Base-by-base conservation (phyloP, 2,113 vertebrate species). In the Nibea albiflora region DNA sequence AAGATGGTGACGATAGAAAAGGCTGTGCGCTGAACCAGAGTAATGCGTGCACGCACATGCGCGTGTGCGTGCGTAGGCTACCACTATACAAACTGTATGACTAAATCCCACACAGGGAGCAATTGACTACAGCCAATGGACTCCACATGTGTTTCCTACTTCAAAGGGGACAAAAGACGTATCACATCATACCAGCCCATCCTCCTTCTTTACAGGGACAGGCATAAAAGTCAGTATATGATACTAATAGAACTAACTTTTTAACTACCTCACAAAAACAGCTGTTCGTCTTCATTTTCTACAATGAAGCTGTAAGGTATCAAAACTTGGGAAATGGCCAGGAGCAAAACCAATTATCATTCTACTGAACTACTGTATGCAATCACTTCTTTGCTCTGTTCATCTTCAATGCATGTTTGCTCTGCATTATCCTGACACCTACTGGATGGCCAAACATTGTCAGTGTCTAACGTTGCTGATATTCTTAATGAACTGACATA, bases 101-200 rank as follows among this genome's bases (percentile, higher is more conserved):
- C 76, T 73, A 70, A 87, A 85, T 87, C 85, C 89, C 90, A 80
- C 91, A 91, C 89, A 87, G 80, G 73, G 68, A 88, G 88, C 24
- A 11, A 80, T 71, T 68, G 54, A 82, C 90, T 84, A 49, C 78
- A 76, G 73, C 66, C 81, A 80, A 88, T 90, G 77, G 86, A 90
- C 78, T 87, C 89, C 85, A 90, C 90, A 89, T 92, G 90, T 88
- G 47, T 65, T 42, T 80, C 26, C 53, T 42, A 91, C 84, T 86
- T 88, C 85, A 92, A 91, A 90, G 58, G 16, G 66, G 44, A 78
- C 62, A 60, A 64, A 77, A 69, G 47, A 62, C 8, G 1, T 60
- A 67, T 88, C 72, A 73, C 75, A 28, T 88, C 70, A 64, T 69
- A 56, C 54, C 60, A 78, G 26, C n/a, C 53, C 31, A 22, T 76